phyloP scores from a whole-genome alignment of 2,888 invertebrate species.

The Dorcus hopei region DNA sequence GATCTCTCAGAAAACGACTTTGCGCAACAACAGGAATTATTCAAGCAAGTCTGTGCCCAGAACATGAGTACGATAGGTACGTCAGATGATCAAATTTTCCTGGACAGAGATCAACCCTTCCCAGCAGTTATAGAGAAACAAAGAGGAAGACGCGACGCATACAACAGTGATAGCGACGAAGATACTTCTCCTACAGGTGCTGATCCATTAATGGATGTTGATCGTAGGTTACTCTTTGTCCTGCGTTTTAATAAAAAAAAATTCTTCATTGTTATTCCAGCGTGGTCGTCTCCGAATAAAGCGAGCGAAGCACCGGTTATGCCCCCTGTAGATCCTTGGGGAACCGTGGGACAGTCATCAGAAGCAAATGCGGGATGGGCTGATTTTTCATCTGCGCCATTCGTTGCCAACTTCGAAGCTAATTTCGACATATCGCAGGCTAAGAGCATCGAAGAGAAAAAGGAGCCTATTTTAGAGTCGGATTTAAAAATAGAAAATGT shows the following conservation, averaged over 20 bases:
- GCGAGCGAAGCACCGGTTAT: slow-evolving; percentile 20
- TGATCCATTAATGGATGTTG: slow-evolving; percentile 48
- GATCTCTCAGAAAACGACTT: slow-evolving; percentile 52
- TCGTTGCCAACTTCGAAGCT: slow-evolving; percentile 34
- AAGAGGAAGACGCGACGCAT: slow-evolving; percentile 40
- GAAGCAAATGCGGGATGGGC: slow-evolving; percentile 44
- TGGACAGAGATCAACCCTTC: slow-evolving; percentile 51
- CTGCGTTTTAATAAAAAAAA: background rate
- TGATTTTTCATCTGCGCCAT: slow-evolving; percentile 45
- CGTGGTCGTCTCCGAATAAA: slow-evolving; percentile 42
- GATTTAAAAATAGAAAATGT: slow-evolving; percentile 35
- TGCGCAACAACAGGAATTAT: slow-evolving; percentile 54
- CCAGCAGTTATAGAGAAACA: slow-evolving; percentile 52
- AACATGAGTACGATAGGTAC: slow-evolving; percentile 45
- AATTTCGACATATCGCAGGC: slow-evolving; percentile 25
- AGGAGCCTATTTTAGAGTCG: slow-evolving; percentile 20
- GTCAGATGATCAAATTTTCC: slow-evolving; percentile 49
- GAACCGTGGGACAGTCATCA: slow-evolving; percentile 17
- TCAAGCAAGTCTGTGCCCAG: slow-evolving; percentile 57
- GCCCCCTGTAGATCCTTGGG: slow-evolving; percentile 40
- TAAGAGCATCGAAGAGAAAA: background rate
- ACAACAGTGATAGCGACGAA: slow-evolving; percentile 53
- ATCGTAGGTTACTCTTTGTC: slow-evolving; percentile 45
- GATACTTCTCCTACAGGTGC: slow-evolving; percentile 43
- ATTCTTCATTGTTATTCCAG: slow-evolving; percentile 26